Percentiles rank a stretch among this genome's conserved stretches.
Evolutionary conservation across 2,888 invertebrate genomes (phyloP).

Genomic region (Phyllotreta cruciferae): DNA sequence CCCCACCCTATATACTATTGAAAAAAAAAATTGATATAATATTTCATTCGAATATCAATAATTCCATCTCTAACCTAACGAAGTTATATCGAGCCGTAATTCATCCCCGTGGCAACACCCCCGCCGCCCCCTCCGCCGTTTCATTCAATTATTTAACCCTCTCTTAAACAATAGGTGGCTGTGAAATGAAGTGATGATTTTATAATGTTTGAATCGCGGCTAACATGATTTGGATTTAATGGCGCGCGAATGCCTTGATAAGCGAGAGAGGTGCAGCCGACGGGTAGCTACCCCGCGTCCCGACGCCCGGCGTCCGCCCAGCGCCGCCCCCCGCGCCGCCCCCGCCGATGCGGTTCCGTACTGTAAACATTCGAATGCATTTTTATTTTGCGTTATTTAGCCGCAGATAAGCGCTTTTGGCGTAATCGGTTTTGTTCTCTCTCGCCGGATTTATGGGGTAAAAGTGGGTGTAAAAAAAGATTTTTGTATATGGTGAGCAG

Average conservation of each 20-base stretch:
- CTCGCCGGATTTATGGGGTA: slow-evolving; percentile 17
- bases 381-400: slow-evolving; percentile 47
- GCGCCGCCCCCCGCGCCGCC: slow-evolving; percentile 17
- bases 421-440: slow-evolving; percentile 31
- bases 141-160: slow-evolving; percentile 64
- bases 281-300: slow-evolving; percentile 36
- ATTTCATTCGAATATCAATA: too few relatives aligned
- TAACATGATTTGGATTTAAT: slow-evolving; percentile 62
- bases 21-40: too few relatives aligned
- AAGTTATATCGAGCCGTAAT: slow-evolving; percentile 30
- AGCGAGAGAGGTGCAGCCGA: slow-evolving; percentile 55
- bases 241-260: slow-evolving; percentile 60
- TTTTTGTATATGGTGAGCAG: too few relatives aligned
- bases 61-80: background rate
- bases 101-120: slow-evolving; percentile 13
- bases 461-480: too few relatives aligned
- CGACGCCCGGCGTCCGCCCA: slow-evolving; percentile 24
- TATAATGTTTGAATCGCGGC: slow-evolving; percentile 62
- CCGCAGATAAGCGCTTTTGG: slow-evolving; percentile 37
- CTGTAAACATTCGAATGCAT: slow-evolving; percentile 58
- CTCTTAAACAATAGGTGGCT: slow-evolving; percentile 63
- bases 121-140: slow-evolving; percentile 37
- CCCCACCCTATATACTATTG: too few relatives aligned
- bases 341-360: slow-evolving; percentile 31
- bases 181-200: slow-evolving; percentile 63